Percentiles rank a stretch among this genome's conserved stretches.
These are phyloP conservation scores for Todiramphus saurophagus DNA, from an alignment of 2,113 vertebrate species.

Conservation along the genomic window DNA sequence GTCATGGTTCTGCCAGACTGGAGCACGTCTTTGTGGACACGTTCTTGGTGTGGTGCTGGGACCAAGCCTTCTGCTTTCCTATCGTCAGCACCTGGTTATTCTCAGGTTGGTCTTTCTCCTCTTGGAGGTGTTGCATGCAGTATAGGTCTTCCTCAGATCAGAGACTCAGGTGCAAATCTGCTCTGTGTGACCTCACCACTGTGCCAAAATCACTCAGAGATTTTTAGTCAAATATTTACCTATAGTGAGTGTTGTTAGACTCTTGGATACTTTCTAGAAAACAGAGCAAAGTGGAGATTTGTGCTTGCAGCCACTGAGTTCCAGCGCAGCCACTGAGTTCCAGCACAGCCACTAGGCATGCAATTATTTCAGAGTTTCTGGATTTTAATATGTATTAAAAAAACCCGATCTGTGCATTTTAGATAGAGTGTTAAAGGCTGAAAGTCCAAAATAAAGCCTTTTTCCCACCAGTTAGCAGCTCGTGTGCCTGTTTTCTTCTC, in stretches of 20 bases:
- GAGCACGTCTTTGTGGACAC: neutral
- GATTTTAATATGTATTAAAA: neutral
- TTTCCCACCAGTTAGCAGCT: neutral
- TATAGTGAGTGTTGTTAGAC: no score
- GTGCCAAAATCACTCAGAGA: neutral
- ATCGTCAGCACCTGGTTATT: neutral
- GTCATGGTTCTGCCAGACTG: neutral
- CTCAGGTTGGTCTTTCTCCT: neutral
- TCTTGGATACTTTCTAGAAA: neutral
- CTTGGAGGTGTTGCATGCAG: neutral
- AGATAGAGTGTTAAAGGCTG: neutral
- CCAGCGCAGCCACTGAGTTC: neutral
- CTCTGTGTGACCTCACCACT: neutral
- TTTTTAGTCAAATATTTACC: neutral
- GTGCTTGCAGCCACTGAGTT: neutral
- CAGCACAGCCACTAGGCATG: neutral
- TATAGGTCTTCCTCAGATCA: neutral
- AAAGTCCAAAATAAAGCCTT: neutral
- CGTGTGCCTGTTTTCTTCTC: neutral
- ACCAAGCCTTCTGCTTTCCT: neutral
- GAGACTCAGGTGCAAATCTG: neutral
- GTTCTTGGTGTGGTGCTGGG: neutral
- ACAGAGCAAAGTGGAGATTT: neutral
- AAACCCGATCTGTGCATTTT: neutral
- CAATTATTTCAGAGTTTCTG: neutral